Evolutionary conservation across 2,797 vertebrate genomes (phyloP).

Genomic region (Sebastes nivosus): DNA sequence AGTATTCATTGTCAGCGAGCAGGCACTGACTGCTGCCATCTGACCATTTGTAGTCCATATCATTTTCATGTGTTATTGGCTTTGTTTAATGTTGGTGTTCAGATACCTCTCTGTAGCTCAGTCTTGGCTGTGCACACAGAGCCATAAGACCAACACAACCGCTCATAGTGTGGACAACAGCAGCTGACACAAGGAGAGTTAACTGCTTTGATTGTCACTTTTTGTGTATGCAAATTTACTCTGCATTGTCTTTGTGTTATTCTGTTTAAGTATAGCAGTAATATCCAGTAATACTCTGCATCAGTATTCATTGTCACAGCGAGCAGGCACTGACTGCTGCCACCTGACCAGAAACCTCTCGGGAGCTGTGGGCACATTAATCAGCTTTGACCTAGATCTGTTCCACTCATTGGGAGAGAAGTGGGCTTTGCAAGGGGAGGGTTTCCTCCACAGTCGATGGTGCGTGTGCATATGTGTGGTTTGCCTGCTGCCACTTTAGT

Average conservation of each 20-base stretch:
- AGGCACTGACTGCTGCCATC: slow-evolving; percentile 67
- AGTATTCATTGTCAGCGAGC: slow-evolving; percentile 58
- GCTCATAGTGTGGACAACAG: slow-evolving; percentile 14
- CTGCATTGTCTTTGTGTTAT: not conserved
- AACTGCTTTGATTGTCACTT: slow-evolving; percentile 1
- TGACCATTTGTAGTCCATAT: slow-evolving; percentile 50
- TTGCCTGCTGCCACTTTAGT: slow-evolving; percentile 33
- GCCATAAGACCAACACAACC: not conserved
- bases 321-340: slow-evolving; percentile 60
- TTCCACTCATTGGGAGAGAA: slow-evolving; percentile 69
- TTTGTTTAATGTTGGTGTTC: not conserved
- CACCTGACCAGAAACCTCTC: slow-evolving; percentile 77
- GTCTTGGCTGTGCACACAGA: not conserved
- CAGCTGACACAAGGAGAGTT: not conserved
- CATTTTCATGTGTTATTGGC: not conserved
- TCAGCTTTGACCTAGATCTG: slow-evolving; percentile 85
- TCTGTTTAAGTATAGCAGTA: not conserved
- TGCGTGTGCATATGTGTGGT: slow-evolving; percentile 25
- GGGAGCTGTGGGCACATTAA: slow-evolving; percentile 80
- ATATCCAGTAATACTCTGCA: slow-evolving; percentile 22
- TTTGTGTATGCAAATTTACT: not conserved
- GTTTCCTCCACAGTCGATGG: slow-evolving; percentile 63
- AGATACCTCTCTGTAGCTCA: not conserved
- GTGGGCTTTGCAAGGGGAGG: slow-evolving; percentile 62
- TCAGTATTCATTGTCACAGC: slow-evolving; percentile 60